Base-by-base conservation (phyloP, 2,888 invertebrate genomes). In the Anoncus sp. region DNA sequence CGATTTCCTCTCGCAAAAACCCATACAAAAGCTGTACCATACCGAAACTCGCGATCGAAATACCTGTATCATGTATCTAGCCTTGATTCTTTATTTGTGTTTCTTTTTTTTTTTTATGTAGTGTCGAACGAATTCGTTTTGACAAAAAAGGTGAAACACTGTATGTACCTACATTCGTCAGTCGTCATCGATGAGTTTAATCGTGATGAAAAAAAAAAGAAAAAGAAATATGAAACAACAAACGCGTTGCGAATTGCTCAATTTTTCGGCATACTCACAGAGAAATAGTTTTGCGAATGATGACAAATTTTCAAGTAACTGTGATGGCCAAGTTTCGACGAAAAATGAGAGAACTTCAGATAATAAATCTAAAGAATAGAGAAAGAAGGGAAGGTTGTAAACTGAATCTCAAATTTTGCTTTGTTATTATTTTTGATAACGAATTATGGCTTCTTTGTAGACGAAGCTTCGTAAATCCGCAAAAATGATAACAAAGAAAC, bases 51-150 rank as follows among this genome's bases (percentile, higher is more conserved):
- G 10, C 27, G 31, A 35, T 31, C 16, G 14, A 45, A 67, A 57
- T 67, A 31, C 55, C 55, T 47, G 47, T 57, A 69, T 57, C 57
- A 20, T 31, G 35, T 67, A 18, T 55, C 66, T 24, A 22, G 40
- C 20, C 24, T 49, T 18, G 24, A 12, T 67, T 40, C n/a, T 16
- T 24, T 40, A n/a, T 53, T 24, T 69, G 22, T 40, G 38, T 16
- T 47, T 18, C 7, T 18, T 16, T 43, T 43, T 14, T 43, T 14
- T 43, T 43, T 51, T 1, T 12, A 3, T 4, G 3, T 14, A 43
- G 22, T 43, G 24, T 55, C 66, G 20, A 24, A 27, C 22, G 31
- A 55, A 45, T 40, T 27, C 31, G 18, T 38, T 35, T 16, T 12
- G 10, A 38, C 5, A 40, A 66, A 66, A 66, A 66, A 51, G 31